A percentile compares a stretch with the other conserved stretches of the same genome.
Conservation (phyloP, 2,888 invertebrate genomes). For the Candidula unifasciata region DNA sequence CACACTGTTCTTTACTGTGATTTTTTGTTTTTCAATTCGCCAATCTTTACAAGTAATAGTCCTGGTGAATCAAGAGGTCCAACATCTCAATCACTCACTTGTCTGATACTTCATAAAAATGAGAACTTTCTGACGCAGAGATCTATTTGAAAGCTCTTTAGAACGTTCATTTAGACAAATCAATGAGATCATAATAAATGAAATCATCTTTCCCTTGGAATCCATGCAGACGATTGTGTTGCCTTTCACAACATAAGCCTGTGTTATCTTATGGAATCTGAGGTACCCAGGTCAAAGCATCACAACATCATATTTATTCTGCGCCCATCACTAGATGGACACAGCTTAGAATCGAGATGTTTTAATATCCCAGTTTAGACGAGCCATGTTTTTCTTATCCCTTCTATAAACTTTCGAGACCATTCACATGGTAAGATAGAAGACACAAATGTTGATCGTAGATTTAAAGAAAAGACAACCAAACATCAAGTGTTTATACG, state of each 20-base stretch:
- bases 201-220: too few relatives aligned
- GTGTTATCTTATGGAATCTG: not conserved
- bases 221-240: not conserved
- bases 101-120: too few relatives aligned
- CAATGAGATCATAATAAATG: too few relatives aligned
- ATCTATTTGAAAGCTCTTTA: too few relatives aligned
- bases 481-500: not conserved
- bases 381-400: not conserved
- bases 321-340: not conserved
- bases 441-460: not conserved
- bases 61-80: too few relatives aligned
- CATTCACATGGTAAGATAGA: not conserved
- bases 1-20: too few relatives aligned
- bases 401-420: not conserved
- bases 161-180: too few relatives aligned
- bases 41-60: too few relatives aligned
- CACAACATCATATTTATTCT: not conserved
- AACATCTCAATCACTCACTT: too few relatives aligned
- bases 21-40: too few relatives aligned
- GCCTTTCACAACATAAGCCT: slow-evolving; percentile 6
- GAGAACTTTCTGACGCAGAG: too few relatives aligned
- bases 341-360: not conserved
- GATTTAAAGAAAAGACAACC: not conserved
- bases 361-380: not conserved
- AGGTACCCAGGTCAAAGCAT: not conserved